A percentile compares a stretch with the other conserved stretches of the same genome.
Conservation (phyloP, 37 sponge, comb jelly and placozoan genomes). For the Halichondria panicea region DNA sequence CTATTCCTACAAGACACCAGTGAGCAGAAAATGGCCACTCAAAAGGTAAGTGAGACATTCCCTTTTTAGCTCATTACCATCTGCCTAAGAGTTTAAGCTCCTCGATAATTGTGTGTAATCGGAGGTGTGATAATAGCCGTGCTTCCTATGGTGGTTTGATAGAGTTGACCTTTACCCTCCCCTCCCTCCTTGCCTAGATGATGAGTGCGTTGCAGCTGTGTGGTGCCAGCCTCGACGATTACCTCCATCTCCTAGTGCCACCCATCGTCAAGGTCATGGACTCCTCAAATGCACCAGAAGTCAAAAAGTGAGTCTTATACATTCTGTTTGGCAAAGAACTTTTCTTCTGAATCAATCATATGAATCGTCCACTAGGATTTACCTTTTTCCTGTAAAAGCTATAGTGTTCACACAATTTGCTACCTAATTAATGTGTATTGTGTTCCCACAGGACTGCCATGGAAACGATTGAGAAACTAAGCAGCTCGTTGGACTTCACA, state of each 20-base stretch:
- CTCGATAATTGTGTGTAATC: too few species aligned
- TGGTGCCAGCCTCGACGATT: slow-evolving; percentile 93
- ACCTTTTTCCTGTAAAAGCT: neutral
- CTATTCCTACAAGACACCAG: slow-evolving; percentile 85
- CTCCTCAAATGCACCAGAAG: slow-evolving; percentile 49
- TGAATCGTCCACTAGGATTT: neutral
- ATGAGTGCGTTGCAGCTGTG: slow-evolving; percentile 84
- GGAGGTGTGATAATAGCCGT: too few species aligned
- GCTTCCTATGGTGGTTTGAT: too few species aligned
- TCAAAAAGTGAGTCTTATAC: slow-evolving; percentile 57
- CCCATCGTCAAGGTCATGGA: slow-evolving; percentile 87
- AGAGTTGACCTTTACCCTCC: too few species aligned
- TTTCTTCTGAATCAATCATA: neutral
- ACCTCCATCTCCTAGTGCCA: slow-evolving; percentile 89
- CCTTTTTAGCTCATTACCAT: too few species aligned
- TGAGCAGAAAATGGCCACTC: slow-evolving; percentile 65
- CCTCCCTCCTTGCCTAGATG: slow-evolving; percentile 44
- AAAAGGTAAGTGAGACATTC: too few species aligned
- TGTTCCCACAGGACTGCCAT: slow-evolving; percentile 58
- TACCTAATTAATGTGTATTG: neutral
- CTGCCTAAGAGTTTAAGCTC: too few species aligned
- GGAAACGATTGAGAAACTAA: slow-evolving; percentile 76
- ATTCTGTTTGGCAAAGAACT: neutral
- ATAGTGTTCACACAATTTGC: neutral
- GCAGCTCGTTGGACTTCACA: slow-evolving; percentile 76